Evolutionary conservation across 2,888 invertebrate genomes (phyloP), one percentile per base, ranked within the genome.

Genomic region (Eristalis tenax): DNA sequence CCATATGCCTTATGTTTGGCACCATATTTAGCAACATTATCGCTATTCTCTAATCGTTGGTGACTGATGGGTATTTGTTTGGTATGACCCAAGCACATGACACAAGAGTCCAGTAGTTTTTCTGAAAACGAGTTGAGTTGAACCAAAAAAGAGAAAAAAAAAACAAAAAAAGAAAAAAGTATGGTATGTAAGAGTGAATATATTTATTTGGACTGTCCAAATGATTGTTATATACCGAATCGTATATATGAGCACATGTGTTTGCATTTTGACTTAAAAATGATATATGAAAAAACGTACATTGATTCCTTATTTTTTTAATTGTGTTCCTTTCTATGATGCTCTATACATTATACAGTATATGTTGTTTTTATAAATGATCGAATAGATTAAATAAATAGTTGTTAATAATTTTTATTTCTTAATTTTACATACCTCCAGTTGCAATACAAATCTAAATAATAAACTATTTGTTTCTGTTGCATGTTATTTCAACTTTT

Each of bases 371-470:
- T 76, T 22, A 66, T 35, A 28, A 15, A 32, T 28, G 10, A 18
- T 18, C 50, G 18, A 50, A 26, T 59, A 13, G 50, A 32, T 59
- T 15, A 59, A 79, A 68, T 73, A 73, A 80, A 73, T 59, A 59
- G 73, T 32, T 73, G 43, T 73, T 71, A 79, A 61, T 79, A 66
- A 61, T 35, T 66, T 81, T 81, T 69, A 75, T 75, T 81, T 75
- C 69, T 75, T 68, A 74, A 79, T 79, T 63, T 81, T 75, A 82
- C 69, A 82, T 81, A 64, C 75, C 76, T 69, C 38, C 63, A 8
- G 50, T 75, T 73, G 68, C 66, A 75, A 81, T 75, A 75, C 63
- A 68, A 75, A 81, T 69, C 68, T 81, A 81, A 75, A 69, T 68
- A 68, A 80, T 74, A 75, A 68, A 63, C 50, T 66, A 73, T 18